Base-by-base conservation (phyloP, 2,888 invertebrate species). In the Brachyptera risi region DNA sequence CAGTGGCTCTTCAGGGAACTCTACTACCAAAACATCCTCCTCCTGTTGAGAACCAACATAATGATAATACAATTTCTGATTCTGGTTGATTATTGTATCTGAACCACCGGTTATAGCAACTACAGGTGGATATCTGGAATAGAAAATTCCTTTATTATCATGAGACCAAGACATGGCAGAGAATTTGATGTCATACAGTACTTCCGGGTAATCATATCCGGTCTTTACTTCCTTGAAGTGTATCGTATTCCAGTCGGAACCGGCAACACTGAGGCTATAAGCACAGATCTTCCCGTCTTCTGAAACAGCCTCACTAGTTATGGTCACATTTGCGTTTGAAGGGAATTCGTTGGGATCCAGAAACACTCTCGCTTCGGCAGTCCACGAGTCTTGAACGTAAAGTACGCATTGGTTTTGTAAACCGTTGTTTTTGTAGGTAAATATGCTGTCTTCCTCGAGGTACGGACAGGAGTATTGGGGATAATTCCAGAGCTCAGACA, bases 341-440 rank as follows among this genome's bases (percentile, higher is more conserved):
- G 96, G 95, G 54, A 97, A 76, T 1, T 80, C 80, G 78, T 99
- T 99, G 0, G 97, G 96, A 77, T 99, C 96, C n/a, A 99, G 78
- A 76, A 99, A 97, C 27, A 95, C 86, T 62, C 80, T 80, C 11
- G 90, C 83, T 71, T 94, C 90, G 26, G 83, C 84, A 21, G 87
- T 82, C 65, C 95, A 72, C 1, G 83, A 79, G 69, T 92, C 87
- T 80, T 93, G 92, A 24, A 92, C 87, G 78, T 93, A 97, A 66
- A 96, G 77, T 11, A 97, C 96, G 78, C 95, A 90, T 75, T 99
- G 98, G 76, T 99, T 97, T 77, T 99, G 98, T 60, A 99, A 80
- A 1, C 98, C 98, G 31, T 90, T 86, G 73, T 99, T 99, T 79
- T 88, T 88, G 70, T 85, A 90, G 76, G 92, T 96, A 76, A 92